Evolutionary conservation across 1,140 invertebrate genomes (phyloP).

Genomic region (Macrobrachium nipponense): DNA sequence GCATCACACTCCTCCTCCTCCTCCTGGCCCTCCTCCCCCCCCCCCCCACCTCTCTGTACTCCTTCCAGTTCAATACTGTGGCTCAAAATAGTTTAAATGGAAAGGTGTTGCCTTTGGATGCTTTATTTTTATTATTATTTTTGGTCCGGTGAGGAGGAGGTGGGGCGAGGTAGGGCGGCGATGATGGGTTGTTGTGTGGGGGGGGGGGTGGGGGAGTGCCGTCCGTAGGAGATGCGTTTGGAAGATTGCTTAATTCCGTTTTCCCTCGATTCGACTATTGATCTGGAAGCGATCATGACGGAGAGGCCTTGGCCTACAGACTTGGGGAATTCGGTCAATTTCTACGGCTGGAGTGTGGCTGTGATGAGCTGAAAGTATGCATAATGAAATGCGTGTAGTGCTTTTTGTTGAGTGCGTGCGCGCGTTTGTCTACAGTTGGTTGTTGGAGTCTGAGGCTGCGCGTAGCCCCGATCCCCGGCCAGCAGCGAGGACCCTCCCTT

Average conservation of each 20-base stretch:
- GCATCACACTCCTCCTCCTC: neutral
- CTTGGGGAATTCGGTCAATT: neutral
- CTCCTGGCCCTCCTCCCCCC: neutral
- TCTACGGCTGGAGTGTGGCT: neutral
- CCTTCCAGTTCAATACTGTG: neutral
- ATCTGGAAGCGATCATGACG: no score
- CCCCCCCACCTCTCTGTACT: constrained; percentile 3
- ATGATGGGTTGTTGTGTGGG: no score
- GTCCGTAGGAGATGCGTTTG: no score
- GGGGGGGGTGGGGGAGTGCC: no score
- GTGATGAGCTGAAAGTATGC: neutral
- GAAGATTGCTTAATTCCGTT: no score
- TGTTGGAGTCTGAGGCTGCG: constrained; percentile 41
- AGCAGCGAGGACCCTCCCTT: neutral
- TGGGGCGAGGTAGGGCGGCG: no score
- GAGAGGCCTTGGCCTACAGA: no score
- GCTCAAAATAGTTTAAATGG: neutral
- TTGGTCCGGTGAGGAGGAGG: no score
- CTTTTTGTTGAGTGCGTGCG: neutral
- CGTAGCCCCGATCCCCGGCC: constrained; percentile 9
- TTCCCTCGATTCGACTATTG: no score
- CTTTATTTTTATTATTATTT: neutral
- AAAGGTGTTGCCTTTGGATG: neutral
- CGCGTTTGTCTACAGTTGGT: neutral
- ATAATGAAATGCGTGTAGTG: neutral